Evolutionary conservation across 2,797 vertebrate species (phyloP).

Genomic region (Sebastes kiyomatsui): DNA sequence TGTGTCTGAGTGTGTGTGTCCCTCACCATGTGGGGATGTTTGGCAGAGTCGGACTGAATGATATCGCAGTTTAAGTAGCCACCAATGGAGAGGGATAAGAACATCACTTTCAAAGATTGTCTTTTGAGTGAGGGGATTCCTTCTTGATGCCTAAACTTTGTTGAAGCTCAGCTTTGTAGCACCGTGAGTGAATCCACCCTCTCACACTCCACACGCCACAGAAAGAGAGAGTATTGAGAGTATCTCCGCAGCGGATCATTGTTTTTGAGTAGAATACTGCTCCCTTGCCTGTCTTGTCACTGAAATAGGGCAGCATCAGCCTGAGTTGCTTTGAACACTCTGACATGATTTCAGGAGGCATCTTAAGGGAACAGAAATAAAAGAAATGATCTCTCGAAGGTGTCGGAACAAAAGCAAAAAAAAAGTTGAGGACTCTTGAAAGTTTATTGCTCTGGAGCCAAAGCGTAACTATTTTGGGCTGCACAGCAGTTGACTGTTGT

Average conservation of each 20-base stretch:
- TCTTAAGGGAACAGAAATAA: conserved; percentile 72
- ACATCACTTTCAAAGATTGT: conserved; percentile 14
- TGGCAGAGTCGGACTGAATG: conserved; percentile 11
- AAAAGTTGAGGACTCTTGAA: conserved; percentile 59
- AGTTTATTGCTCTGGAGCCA: conserved; percentile 63
- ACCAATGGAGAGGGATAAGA: conserved; percentile 23
- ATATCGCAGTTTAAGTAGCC: conserved; percentile 29
- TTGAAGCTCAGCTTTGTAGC: conserved; percentile 46
- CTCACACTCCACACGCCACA: conserved; percentile 6
- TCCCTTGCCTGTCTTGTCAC: conserved; percentile 71
- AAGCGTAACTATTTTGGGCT: conserved; percentile 37
- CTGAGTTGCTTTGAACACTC: conserved; percentile 74
- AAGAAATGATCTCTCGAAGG: conserved; percentile 74
- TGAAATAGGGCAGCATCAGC: conserved; percentile 77
- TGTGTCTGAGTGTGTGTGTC: background rate
- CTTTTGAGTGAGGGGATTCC: conserved; percentile 54
- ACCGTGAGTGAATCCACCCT: conserved; percentile 37
- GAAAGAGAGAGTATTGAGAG: conserved; percentile 41
- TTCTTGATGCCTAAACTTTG: conserved; percentile 47
- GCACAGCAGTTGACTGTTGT: conserved; percentile 31
- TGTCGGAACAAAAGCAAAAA: conserved; percentile 69
- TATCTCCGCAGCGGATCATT: conserved; percentile 44
- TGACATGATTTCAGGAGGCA: conserved; percentile 76
- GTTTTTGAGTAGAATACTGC: conserved; percentile 48
- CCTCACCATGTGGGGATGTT: background rate